Evolutionary conservation across 2,113 vertebrate species (phyloP), one percentile per base, ranked within the genome.

Genomic region (Psittacara wagleri): DNA sequence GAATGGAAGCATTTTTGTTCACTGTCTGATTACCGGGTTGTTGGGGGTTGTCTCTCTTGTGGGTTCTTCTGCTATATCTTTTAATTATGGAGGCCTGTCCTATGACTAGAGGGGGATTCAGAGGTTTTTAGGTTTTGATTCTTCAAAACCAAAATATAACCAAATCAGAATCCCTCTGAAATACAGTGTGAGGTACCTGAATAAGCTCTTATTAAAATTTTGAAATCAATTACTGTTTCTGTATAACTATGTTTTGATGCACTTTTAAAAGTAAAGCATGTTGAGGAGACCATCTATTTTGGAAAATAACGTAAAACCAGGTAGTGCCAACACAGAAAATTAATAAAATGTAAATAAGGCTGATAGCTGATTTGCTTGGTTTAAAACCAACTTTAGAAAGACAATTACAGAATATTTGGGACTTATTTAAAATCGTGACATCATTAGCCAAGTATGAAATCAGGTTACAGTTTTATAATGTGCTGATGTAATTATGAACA

Each of bases 391-490:
- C 35, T 93, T 91, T 61, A 70, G 70, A 93, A 88, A 76, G 55
- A 81, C 7, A 81, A 77, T n/a, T 41, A 51, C n/a, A 79, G 55
- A 91, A n/a, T 55, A 77, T 83, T 79, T 67, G 33, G 6, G 14
- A 19, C 13, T 82, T 31, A 44, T 82, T 95, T 94, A 81, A 95
- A 96, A 92, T 89, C 9, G 29, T 46, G 25, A 48, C 52, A 28
- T 70, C 14, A 9, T 80, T 66, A 96, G 44, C 29, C 75, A 94
- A 90, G 70, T 75, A 85, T 18, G 29, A 96, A 89, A 94, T 76
- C 63, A 54, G 27, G 25, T 85, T 66, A 90, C 46, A 72, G 19
- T 41, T 93, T 82, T 76, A 69, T 48, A 68, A 82, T 66, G 35
- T 35, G 15, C 28, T 79, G 27, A 61, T 86, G 8, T 64, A 89